Conservation (phyloP, 2,113 vertebrate genomes). For the Heptranchias perlo region DNA sequence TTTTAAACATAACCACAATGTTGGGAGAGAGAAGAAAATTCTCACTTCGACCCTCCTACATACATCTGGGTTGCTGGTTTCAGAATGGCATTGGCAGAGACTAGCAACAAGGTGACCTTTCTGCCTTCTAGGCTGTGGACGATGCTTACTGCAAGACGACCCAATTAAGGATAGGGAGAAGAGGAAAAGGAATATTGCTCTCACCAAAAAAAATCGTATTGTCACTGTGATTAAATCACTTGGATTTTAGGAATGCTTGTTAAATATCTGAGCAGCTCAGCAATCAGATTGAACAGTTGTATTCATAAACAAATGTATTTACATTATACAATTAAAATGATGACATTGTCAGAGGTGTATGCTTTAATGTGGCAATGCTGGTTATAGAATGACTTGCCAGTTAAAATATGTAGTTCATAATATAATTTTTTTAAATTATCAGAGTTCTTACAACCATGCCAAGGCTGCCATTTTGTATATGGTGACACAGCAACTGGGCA, state of each 20-base stretch:
- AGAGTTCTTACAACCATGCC: background rate
- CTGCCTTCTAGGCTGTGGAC: background rate
- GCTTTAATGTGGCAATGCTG: background rate
- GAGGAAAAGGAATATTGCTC: background rate
- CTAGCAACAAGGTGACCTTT: background rate
- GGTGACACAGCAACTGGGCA: background rate
- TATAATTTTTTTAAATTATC: background rate
- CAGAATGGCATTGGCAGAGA: background rate
- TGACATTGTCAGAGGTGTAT: background rate
- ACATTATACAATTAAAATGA: background rate
- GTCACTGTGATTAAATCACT: background rate
- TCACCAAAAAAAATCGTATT: background rate
- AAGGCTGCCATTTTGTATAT: background rate
- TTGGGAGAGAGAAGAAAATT: background rate
- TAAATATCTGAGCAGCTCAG: background rate
- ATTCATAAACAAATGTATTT: background rate
- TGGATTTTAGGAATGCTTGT: background rate
- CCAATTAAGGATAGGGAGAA: background rate
- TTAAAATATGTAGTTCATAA: background rate
- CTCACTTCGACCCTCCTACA: background rate
- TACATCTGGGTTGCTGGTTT: background rate
- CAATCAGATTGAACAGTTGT: background rate
- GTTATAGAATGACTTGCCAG: background rate
- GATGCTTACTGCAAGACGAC: background rate
- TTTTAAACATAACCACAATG: background rate